Evolutionary conservation across 2,888 invertebrate genomes (phyloP), one percentile per base, ranked within the genome.

Genomic region (Eretmocerus hayati): DNA sequence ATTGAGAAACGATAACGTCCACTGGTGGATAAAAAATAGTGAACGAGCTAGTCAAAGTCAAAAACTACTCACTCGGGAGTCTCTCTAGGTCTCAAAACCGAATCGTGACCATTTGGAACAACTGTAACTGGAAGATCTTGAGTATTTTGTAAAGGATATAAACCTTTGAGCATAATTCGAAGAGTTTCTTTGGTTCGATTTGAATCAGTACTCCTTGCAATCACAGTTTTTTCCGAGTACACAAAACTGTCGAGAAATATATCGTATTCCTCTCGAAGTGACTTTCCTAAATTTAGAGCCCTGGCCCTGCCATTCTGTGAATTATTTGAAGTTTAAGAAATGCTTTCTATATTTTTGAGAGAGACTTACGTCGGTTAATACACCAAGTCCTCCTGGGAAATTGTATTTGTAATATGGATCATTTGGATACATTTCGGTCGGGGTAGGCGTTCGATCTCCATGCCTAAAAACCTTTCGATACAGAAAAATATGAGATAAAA

Each of bases 271-370:
- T 67, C 56, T 21, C 77, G 74, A 2, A 80, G 59, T 57, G 74
- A 72, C 53, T 70, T 63, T 1, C 80, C 80, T 2, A 78, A 68
- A 15, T 67, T 59, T 59, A 71, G 78, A 38, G 72, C 73, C 9
- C 76, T 72, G 52, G 70, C 69, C 59, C 77, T 78, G 4, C 79
- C 79, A 67, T 64, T 67, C 80, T 80, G 66, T 43, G 31, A 30
- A 21, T n/a, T n/a, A n/a, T n/a, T n/a, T n/a, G n/a, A n/a, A n/a
- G n/a, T n/a, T n/a, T n/a, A n/a, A n/a, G n/a, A n/a, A n/a, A n/a
- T n/a, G n/a, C n/a, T n/a, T n/a, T n/a, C n/a, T n/a, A n/a, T n/a
- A n/a, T n/a, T n/a, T n/a, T n/a, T n/a, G n/a, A n/a, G n/a, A n/a
- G n/a, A n/a, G n/a, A 3, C 23, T 52, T 50, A 59, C 58, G 42